A percentile compares a stretch with the other conserved stretches of the same genome.
These are phyloP conservation scores for Pollachius pollachius DNA, from an alignment of 2,113 vertebrate species.

Conservation along the genomic window DNA sequence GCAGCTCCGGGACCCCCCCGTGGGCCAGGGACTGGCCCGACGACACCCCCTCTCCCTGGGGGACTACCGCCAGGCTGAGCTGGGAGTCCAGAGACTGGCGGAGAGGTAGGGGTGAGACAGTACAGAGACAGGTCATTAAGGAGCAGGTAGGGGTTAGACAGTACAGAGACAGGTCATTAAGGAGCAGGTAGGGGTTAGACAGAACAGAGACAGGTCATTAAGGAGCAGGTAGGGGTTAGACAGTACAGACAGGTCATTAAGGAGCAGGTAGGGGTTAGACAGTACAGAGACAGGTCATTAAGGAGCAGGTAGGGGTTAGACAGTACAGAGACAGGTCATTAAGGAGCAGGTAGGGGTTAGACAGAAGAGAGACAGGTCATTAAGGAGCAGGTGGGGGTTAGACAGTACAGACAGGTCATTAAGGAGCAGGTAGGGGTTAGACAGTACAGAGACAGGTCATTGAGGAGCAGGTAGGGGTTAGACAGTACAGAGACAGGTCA, in stretches of 20 bases:
- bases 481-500: no score
- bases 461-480: no score
- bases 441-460: no score
- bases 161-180: no score
- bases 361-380: conserved; percentile 79
- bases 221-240: conserved; percentile 21
- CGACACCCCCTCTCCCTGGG: conserved; percentile 86
- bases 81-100: conserved; percentile 85
- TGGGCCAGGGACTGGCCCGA: conserved; percentile 91
- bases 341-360: no score
- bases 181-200: no score
- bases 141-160: no score
- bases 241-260: no score
- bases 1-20: conserved; percentile 90
- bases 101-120: conserved; percentile 13
- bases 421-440: conserved; percentile 20
- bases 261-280: no score
- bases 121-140: no score
- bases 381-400: conserved; percentile 21
- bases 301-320: conserved; percentile 21
- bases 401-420: conserved; percentile 78
- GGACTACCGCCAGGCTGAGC: conserved; percentile 83
- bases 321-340: no score
- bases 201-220: conserved; percentile 79
- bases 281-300: conserved; percentile 79